Percentiles rank a stretch among this genome's conserved stretches.
These are phyloP conservation scores for Plagiodera versicolora DNA, from an alignment of 2,888 invertebrate species.

Conservation along the genomic window DNA sequence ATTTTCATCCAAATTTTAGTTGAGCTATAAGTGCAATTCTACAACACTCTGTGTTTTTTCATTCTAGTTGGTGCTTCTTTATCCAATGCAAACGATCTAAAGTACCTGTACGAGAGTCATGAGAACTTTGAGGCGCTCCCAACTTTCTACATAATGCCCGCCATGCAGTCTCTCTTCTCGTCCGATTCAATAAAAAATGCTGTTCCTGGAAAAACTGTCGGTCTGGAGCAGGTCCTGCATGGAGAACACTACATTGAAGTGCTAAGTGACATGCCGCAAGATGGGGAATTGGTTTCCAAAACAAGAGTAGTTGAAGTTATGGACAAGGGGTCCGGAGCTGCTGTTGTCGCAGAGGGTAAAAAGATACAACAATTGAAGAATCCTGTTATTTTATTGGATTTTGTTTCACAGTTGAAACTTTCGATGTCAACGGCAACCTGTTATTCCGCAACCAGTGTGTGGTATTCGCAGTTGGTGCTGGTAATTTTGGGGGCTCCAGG, in stretches of 20 bases:
- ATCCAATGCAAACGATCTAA: constrained; percentile 64
- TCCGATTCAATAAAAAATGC: constrained; percentile 56
- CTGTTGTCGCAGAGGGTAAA: constrained; percentile 62
- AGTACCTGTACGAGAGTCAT: constrained; percentile 87
- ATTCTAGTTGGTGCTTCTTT: constrained; percentile 78
- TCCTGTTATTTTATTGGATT: constrained; percentile 2
- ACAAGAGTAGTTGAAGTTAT: constrained; percentile 78
- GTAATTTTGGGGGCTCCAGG: constrained; percentile 85
- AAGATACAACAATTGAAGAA: background rate
- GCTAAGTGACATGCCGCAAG: constrained; percentile 66
- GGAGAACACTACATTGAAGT: constrained; percentile 97
- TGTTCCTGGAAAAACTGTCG: constrained; percentile 60
- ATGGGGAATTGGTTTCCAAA: constrained; percentile 68
- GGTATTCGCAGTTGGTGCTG: constrained; percentile 81
- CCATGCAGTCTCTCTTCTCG: constrained; percentile 64
- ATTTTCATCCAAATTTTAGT: too few species aligned
- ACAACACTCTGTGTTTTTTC: too few species aligned
- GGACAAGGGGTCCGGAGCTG: constrained; percentile 94
- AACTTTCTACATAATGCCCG: constrained; percentile 82
- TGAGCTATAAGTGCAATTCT: too few species aligned
- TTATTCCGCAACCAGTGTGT: constrained; percentile 78
- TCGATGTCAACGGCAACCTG: constrained; percentile 69
- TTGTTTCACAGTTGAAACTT: constrained; percentile 64
- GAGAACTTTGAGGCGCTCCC: constrained; percentile 83
- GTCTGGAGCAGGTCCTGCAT: constrained; percentile 73